Base-by-base conservation (phyloP, 2,888 invertebrate genomes). In the Amphipoea lucens region DNA sequence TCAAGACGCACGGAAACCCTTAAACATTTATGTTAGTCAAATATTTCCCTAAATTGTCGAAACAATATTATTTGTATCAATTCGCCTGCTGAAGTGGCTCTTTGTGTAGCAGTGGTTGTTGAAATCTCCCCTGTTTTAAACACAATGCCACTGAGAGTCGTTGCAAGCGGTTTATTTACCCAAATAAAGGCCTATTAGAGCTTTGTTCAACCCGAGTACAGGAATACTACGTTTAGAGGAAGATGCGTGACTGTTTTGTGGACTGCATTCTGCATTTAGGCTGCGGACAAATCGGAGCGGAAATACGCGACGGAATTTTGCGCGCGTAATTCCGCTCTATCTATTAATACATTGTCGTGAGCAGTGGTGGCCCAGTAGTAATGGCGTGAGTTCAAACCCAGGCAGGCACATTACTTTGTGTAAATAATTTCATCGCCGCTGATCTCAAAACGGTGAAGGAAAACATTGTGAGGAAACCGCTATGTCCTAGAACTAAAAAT, bases 11-110 rank as follows among this genome's bases (percentile, higher is more conserved):
- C 29, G 12, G 5, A 12, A 62, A 29, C 6, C 29, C 29, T 62
- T 57, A 51, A 51, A 17, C 17, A 5, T 3, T 48, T 48, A 48
- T 48, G 12, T 48, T 48, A 57, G 4, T 40, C 9, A 36, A n/a
- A 20, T 23, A 48, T 40, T 67, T 23, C 68, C 20, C 62, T 68
- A 48, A 63, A 80, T 77, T 48, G 45, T 57, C 29, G 80, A 83
- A 77, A 83, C 84, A 62, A 70, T 83, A 78, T 66, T 78, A 60
- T 81, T 72, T 73, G 85, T 82, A 83, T 83, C 81, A 82, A 87
- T 84, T 78, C 66, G 81, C 76, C 83, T 68, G 51, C 65, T 70
- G 69, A 40, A 84, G 80, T 65, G 60, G 60, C 48, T 54, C 73
- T 75, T 80, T 80, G 78, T 88, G 80, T 82, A 81, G 20, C 81